Conservation (phyloP, 2,888 invertebrate genomes). For the Cerceris rybyensis region DNA sequence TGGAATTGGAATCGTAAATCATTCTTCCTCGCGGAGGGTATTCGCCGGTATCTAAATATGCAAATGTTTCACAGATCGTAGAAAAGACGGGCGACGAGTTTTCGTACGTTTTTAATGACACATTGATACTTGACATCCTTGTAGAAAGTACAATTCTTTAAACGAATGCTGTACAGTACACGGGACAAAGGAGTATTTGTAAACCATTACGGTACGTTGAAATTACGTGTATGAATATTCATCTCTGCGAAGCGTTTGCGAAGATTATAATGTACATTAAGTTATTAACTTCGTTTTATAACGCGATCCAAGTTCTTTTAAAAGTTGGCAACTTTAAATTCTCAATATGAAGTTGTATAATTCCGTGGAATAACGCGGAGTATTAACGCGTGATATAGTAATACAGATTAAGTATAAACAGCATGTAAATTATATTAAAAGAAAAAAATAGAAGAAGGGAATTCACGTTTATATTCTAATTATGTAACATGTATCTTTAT, state of each 20-base stretch:
- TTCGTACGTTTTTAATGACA: no score
- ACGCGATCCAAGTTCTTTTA: neutral
- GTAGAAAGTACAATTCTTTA: constrained; percentile 23
- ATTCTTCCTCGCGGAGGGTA: neutral
- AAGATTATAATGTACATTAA: neutral
- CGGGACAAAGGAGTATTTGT: constrained; percentile 2
- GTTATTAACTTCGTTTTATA: constrained; percentile 10
- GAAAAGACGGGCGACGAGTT: neutral
- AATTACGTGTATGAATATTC: constrained; percentile 3
- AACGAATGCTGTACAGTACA: constrained; percentile 7
- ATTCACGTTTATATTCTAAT: neutral
- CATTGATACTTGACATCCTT: no score
- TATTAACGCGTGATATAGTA: neutral
- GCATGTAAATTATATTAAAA: neutral
- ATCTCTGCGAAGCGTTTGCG: constrained; percentile 4
- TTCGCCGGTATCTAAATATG: neutral
- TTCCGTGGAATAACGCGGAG: neutral
- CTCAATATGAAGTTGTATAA: neutral
- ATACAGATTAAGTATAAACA: neutral
- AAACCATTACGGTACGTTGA: constrained; percentile 4
- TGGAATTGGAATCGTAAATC: constrained; percentile 19
- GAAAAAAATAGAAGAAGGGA: neutral
- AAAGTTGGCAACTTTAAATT: constrained; percentile 4
- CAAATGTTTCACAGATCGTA: neutral
- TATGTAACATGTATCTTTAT: neutral